Percentiles rank a stretch among this genome's conserved stretches.
phyloP scores from a whole-genome alignment of 2,797 vertebrate species.

The Aselliscus stoliczkanus region DNA sequence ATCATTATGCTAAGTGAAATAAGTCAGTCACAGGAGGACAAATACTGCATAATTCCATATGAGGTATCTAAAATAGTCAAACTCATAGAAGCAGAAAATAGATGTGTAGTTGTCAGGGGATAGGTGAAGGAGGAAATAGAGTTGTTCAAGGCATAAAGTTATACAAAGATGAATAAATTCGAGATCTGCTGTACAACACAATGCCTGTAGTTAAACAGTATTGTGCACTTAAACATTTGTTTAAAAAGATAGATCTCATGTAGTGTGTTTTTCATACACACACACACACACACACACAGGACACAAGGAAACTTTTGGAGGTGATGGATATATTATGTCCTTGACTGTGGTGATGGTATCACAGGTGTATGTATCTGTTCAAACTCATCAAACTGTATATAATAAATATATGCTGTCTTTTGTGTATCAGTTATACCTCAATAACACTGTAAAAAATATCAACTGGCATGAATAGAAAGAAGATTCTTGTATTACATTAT shows the following conservation, averaged over 20 bases:
- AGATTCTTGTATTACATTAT: background rate
- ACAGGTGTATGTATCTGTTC: background rate
- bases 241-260: background rate
- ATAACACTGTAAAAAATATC: background rate
- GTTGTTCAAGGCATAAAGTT: background rate
- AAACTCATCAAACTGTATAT: background rate
- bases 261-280: background rate
- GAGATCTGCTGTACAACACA: background rate
- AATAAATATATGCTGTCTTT: background rate
- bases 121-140: background rate
- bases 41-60: background rate
- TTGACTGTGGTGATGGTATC: background rate
- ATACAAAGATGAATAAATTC: background rate
- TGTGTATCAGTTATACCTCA: background rate
- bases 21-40: no score
- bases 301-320: background rate
- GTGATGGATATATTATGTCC: background rate
- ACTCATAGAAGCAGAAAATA: background rate
- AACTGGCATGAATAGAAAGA: background rate
- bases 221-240: background rate
- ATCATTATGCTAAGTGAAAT: no score
- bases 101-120: background rate
- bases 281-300: background rate
- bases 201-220: background rate
- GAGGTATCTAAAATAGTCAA: background rate